phyloP scores from a whole-genome alignment of 92 coral and sea anemone genomes.

The Palythoa heliodiscus region DNA sequence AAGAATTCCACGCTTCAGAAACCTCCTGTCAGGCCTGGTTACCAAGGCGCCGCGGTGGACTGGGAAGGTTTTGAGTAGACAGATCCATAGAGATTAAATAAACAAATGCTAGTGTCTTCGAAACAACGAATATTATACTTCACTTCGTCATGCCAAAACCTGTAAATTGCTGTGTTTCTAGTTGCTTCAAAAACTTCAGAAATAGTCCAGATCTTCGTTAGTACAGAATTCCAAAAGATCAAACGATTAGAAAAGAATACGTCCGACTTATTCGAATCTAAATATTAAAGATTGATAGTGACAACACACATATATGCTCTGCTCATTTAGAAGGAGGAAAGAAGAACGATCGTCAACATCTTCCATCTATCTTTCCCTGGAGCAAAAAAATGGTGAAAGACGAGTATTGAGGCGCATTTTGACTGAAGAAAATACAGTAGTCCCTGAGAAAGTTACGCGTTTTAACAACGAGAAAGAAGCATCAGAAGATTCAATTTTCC shows the following conservation, averaged over 20 bases:
- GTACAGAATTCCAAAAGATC: slow-evolving; percentile 1
- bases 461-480: neutral
- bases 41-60: slow-evolving; percentile 1
- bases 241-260: slow-evolving; percentile 1
- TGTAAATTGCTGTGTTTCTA: neutral
- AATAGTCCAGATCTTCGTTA: slow-evolving; percentile 2
- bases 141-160: neutral
- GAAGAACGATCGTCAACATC: slow-evolving; percentile 4
- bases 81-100: neutral
- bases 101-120: neutral
- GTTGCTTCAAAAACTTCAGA: neutral
- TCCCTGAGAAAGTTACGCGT: neutral
- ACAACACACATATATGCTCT: neutral
- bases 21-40: neutral
- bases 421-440: neutral
- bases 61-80: neutral
- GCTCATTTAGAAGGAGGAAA: slow-evolving; percentile 1
- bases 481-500: neutral
- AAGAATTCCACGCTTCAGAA: neutral
- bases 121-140: neutral
- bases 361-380: slow-evolving; percentile 7
- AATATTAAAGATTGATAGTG: neutral
- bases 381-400: slow-evolving; percentile 2
- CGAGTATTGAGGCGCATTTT: slow-evolving; percentile 1
- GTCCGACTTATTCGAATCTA: neutral